Conservation (phyloP, 2,888 invertebrate genomes). For the Pristionchus entomophagus region DNA sequence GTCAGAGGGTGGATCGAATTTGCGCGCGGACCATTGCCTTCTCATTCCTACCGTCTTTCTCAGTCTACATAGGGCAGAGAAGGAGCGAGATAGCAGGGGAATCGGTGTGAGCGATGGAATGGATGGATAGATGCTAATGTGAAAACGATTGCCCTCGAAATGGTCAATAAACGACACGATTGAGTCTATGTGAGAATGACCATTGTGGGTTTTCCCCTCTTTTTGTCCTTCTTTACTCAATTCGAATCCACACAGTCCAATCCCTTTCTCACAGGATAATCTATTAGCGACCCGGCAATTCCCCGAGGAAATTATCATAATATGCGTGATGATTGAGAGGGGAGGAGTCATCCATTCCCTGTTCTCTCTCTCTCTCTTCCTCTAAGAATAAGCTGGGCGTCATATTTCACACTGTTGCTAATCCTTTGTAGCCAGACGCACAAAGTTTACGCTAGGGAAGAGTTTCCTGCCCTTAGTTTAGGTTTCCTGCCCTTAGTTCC, state of each 20-base stretch:
- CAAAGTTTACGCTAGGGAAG: neutral
- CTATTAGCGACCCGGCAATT: neutral
- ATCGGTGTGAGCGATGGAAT: neutral
- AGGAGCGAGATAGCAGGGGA: neutral
- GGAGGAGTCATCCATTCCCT: neutral
- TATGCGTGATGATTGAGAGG: neutral
- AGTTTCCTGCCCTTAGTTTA: neutral
- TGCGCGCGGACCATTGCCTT: neutral
- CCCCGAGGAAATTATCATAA: constrained; percentile 36
- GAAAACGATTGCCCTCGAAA: constrained; percentile 34
- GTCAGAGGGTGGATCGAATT: constrained; percentile 12
- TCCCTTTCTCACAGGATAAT: neutral
- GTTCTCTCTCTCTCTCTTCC: neutral
- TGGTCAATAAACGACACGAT: constrained; percentile 20
- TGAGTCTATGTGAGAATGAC: constrained; percentile 23
- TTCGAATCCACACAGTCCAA: neutral
- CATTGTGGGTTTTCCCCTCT: constrained; percentile 24
- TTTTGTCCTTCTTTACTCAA: neutral
- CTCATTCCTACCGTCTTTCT: neutral
- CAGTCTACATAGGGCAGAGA: neutral
- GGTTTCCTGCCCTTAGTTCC: neutral
- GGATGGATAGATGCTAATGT: neutral
- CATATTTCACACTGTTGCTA: constrained; percentile 24
- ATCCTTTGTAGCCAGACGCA: constrained; percentile 38
- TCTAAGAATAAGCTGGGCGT: neutral